Evolutionary conservation across 2,888 invertebrate genomes (phyloP).

Genomic region (Trissolcus brochymenae): DNA sequence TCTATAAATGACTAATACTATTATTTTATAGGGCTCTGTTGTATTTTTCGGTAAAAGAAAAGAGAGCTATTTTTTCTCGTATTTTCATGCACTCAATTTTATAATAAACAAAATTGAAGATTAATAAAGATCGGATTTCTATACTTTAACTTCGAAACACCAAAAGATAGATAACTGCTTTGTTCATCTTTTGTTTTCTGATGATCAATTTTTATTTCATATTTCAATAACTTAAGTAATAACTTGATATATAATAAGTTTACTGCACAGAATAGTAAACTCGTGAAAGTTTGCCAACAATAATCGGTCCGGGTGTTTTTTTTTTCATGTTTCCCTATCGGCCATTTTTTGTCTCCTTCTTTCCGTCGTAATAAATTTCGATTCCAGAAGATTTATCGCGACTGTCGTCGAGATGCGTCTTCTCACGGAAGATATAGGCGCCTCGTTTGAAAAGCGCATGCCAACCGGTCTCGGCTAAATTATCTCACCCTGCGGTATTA

Average conservation of each 20-base stretch:
- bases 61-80: too few relatives aligned
- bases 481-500: slow-evolving; percentile 66
- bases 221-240: too few relatives aligned
- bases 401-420: slow-evolving; percentile 61
- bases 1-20: too few relatives aligned
- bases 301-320: slow-evolving; percentile 50
- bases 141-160: too few relatives aligned
- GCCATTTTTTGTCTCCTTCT: slow-evolving; percentile 36
- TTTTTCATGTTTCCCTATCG: slow-evolving; percentile 41
- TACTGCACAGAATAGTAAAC: slow-evolving; percentile 36
- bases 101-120: too few relatives aligned
- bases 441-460: slow-evolving; percentile 52
- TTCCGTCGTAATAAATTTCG: slow-evolving; percentile 49
- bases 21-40: too few relatives aligned
- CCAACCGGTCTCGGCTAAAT: slow-evolving; percentile 65
- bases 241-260: slow-evolving; percentile 44
- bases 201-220: too few relatives aligned
- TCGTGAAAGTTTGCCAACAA: slow-evolving; percentile 46
- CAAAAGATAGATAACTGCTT: too few relatives aligned
- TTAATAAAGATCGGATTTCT: too few relatives aligned
- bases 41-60: too few relatives aligned
- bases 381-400: slow-evolving; percentile 65
- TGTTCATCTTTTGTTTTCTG: too few relatives aligned
- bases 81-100: too few relatives aligned
- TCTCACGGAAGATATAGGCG: slow-evolving; percentile 57